phyloP scores from a whole-genome alignment of 2,888 invertebrate genomes.

The Helicoverpa assulta region DNA sequence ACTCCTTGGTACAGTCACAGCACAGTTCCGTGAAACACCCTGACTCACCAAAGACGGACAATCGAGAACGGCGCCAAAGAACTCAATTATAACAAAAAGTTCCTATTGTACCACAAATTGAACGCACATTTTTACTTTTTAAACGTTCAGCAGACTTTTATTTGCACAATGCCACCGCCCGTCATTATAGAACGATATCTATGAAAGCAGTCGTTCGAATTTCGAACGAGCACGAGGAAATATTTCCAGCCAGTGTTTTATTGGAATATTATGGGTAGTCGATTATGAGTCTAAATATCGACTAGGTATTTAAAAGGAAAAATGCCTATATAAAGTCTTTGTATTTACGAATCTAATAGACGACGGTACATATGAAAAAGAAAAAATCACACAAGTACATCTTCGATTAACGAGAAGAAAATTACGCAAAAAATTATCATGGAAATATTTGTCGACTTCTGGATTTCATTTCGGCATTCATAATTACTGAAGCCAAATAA shows the following conservation, averaged over 20 bases:
- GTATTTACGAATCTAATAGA: not conserved
- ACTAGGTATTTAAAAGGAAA: constrained; percentile 10
- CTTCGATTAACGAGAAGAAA: no score
- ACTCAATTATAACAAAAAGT: constrained; percentile 46
- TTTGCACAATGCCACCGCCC: constrained; percentile 20
- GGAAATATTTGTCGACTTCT: no score
- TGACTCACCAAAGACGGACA: constrained; percentile 55
- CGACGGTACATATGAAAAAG: not conserved
- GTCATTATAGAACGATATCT: constrained; percentile 33
- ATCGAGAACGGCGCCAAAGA: constrained; percentile 39
- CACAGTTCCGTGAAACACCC: constrained; percentile 38
- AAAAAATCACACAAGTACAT: no score
- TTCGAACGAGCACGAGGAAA: constrained; percentile 21
- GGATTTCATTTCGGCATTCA: no score
- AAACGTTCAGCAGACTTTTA: constrained; percentile 34
- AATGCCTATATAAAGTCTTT: not conserved
- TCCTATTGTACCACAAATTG: constrained; percentile 49
- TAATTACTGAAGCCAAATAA: no score
- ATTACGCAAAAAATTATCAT: no score
- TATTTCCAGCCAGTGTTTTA: constrained; percentile 35
- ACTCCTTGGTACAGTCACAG: constrained; percentile 48
- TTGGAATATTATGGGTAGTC: constrained; percentile 35
- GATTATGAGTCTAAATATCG: constrained; percentile 14
- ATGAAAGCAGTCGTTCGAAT: constrained; percentile 31
- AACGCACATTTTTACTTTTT: constrained; percentile 28